A percentile compares a stretch with the other conserved stretches of the same genome.
phyloP scores from a whole-genome alignment of 2,113 vertebrate species.

The Hemibagrus wyckioides region DNA sequence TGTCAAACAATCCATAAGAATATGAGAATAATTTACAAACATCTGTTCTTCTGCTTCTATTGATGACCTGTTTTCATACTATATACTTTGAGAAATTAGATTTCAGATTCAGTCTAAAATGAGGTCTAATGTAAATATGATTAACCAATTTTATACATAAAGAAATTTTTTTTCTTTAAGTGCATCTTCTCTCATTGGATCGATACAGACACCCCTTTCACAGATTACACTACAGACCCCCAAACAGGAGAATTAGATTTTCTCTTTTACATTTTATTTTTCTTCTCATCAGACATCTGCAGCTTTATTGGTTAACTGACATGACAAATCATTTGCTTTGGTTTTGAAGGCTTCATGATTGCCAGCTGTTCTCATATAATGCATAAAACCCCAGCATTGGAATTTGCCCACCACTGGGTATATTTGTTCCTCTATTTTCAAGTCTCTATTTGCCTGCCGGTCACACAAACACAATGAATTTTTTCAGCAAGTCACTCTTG shows the following conservation, averaged over 20 bases:
- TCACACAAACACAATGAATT: conserved; percentile 50
- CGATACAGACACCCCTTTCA: conserved; percentile 59
- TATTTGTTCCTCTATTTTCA: conserved; percentile 22
- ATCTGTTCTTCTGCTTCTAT: conserved; percentile 7
- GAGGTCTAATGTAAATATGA: conserved; percentile 63
- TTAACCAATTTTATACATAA: conserved; percentile 56
- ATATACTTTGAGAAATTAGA: conserved; percentile 10
- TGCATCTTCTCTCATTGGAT: conserved; percentile 57
- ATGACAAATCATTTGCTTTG: conserved; percentile 57
- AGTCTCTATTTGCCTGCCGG: conserved; percentile 50
- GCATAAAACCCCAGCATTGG: conserved; percentile 49
- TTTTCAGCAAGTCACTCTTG: conserved; percentile 68
- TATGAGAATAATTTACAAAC: neutral
- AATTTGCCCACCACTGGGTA: conserved; percentile 45
- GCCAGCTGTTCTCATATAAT: conserved; percentile 49
- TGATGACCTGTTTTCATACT: conserved; percentile 11
- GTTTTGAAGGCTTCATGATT: conserved; percentile 56
- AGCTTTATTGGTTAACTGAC: conserved; percentile 63
- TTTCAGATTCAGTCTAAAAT: conserved; percentile 17
- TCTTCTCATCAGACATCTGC: conserved; percentile 58
- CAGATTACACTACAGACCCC: conserved; percentile 60
- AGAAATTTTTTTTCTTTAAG: conserved; percentile 52
- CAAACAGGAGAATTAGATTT: conserved; percentile 49
- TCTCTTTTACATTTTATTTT: conserved; percentile 54
- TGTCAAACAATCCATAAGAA: neutral